A percentile compares a stretch with the other conserved stretches of the same genome.
Conservation (phyloP, 1,140 invertebrate genomes). For the Leptopilina clavipes region DNA sequence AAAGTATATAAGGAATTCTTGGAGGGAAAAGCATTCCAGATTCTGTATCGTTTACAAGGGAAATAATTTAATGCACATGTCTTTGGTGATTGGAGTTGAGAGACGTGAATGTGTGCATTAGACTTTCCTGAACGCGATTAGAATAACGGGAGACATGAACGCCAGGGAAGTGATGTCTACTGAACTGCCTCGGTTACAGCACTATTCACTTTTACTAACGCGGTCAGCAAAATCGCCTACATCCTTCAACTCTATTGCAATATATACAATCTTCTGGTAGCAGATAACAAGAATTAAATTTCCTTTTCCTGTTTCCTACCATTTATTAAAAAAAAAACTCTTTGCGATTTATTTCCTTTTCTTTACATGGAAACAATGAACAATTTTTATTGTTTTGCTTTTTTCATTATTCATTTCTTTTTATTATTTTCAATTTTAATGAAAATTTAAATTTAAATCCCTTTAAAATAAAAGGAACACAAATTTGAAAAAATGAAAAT, state of each 20-base stretch:
- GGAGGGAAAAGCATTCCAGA: conserved; percentile 21
- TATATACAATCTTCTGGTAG: conserved; percentile 35
- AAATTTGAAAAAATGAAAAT: no score
- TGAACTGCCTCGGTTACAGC: conserved; percentile 46
- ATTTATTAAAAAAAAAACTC: conserved; percentile 15
- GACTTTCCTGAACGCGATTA: conserved; percentile 55
- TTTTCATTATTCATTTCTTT: no score
- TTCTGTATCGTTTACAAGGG: neutral
- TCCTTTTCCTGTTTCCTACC: conserved; percentile 34
- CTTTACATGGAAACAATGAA: no score
- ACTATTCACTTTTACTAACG: conserved; percentile 60
- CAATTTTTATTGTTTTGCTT: no score
- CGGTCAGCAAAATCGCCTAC: conserved; percentile 40
- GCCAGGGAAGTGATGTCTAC: conserved; percentile 54
- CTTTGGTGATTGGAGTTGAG: conserved; percentile 4
- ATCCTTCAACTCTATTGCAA: conserved; percentile 29
- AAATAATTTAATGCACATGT: conserved; percentile 18
- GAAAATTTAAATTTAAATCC: no score
- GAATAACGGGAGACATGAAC: conserved; percentile 68
- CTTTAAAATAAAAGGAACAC: no score
- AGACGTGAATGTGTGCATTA: conserved; percentile 21
- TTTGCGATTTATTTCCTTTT: neutral
- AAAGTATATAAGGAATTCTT: neutral
- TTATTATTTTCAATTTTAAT: no score
- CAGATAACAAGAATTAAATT: conserved; percentile 44